phyloP scores from a whole-genome alignment of 2,113 vertebrate species.

The Gobiocypris rarus region DNA sequence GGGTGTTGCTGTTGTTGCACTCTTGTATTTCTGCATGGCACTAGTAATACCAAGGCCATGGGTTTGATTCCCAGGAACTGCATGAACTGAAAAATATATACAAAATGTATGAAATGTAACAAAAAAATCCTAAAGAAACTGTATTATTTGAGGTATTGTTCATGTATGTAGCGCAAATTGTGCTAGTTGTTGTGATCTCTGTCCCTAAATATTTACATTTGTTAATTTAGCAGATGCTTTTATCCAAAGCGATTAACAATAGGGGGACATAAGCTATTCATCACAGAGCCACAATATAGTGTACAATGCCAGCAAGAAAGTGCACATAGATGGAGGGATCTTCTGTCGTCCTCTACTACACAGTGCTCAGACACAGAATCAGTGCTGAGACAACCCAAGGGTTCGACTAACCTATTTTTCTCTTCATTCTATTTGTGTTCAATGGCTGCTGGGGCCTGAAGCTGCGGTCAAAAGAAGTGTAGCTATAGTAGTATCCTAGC shows the following conservation, averaged over 20 bases:
- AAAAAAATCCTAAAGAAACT: background rate
- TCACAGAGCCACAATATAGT: background rate
- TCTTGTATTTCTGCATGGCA: background rate
- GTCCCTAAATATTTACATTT: background rate
- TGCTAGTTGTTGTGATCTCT: background rate
- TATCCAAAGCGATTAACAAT: background rate
- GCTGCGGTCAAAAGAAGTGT: slow-evolving; percentile 7
- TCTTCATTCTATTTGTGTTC: slow-evolving; percentile 40
- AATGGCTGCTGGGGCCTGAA: slow-evolving; percentile 12
- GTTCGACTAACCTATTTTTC: slow-evolving; percentile 42
- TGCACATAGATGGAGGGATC: background rate
- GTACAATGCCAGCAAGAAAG: background rate
- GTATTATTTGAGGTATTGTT: background rate
- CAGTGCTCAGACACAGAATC: background rate
- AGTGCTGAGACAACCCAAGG: slow-evolving; percentile 20
- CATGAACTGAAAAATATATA: background rate
- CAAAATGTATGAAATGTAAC: background rate
- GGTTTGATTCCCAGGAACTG: background rate
- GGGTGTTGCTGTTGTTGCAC: background rate
- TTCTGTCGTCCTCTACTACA: background rate
- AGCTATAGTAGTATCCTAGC: background rate
- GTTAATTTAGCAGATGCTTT: background rate
- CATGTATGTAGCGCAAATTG: background rate
- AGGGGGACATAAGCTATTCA: background rate
- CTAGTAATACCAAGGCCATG: background rate